Base-by-base conservation (phyloP, 1,140 invertebrate species). In the Anoplophora glabripennis region DNA sequence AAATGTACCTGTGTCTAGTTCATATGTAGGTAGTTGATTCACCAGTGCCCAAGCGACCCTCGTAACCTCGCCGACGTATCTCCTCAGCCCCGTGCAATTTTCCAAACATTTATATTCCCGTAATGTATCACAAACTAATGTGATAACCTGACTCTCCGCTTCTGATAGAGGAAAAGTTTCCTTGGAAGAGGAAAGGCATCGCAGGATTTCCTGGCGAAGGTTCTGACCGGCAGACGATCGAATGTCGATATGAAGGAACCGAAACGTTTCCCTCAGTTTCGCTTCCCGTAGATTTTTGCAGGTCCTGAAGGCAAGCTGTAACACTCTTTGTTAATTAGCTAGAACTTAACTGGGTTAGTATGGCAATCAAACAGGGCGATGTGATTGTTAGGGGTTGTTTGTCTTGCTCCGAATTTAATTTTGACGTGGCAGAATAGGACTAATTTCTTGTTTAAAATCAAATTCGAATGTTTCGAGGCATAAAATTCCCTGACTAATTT, bases 41-140 rank as follows among this genome's bases (percentile, higher is more conserved):
- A 80, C 78, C 62, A 85, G 72, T 14, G 76, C 72, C 83, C 83
- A 85, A 15, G 82, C 81, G 10, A 82, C 76, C 40, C 82, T 74
- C 15, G 81, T 82, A 9, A 80, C 79, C 12, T 82, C 80, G 7
- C 79, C 78, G 5, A 82, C 79, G 57, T 81, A 81, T 63, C 82
- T 79, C 18, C 57, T 79, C 45, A 85, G 68, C 1, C 81, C 75
- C 0, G 72, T 76, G 58, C 83, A 83, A 0, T 72, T 69, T 21
- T 78, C 77, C 68, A 85, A 72, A 67, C 82, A 83, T 48, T 82
- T 81, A 63, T 85, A 86, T 71, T 85, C 84, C 54, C 83, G 82
- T 0, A 86, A 75, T 0, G 84, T 85, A 42, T 69, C 69, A 55
- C 70, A 73, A 34, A 75, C 66, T 14, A 72, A 40, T n/a, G 56